Conservation (phyloP, 2,113 vertebrate species). For the human region DNA sequence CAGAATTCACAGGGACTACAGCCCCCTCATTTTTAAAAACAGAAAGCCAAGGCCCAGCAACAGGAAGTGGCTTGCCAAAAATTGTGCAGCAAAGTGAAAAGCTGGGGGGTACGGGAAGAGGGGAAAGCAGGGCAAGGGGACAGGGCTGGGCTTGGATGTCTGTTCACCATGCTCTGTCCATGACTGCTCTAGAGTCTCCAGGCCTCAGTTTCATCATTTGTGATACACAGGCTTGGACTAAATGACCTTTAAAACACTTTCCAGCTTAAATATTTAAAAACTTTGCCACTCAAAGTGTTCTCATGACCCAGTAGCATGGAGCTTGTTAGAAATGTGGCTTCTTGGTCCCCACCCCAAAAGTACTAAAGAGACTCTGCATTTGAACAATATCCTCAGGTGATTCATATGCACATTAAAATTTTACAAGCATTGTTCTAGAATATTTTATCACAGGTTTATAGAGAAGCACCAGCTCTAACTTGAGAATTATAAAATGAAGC, state of each 20-base stretch:
- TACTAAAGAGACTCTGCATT: neutral
- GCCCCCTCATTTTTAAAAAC: constrained; percentile 3
- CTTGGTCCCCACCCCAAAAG: neutral
- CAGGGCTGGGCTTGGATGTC: neutral
- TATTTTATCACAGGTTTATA: constrained; percentile 5
- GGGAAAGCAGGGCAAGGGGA: neutral
- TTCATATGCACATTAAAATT: constrained; percentile 13
- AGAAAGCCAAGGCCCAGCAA: neutral
- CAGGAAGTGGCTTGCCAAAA: neutral
- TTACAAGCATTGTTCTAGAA: constrained; percentile 13
- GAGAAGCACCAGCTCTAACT: neutral
- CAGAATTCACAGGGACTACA: neutral
- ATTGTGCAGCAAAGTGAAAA: rapidly evolving
- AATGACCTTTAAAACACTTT: neutral
- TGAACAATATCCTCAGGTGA: neutral
- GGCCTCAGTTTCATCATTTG: neutral
- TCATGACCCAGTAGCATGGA: no score
- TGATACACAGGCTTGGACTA: neutral
- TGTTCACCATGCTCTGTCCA: neutral
- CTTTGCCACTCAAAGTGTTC: neutral
- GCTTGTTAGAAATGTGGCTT: neutral
- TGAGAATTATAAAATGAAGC: constrained; percentile 34
- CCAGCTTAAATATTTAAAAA: neutral
- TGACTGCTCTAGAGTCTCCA: neutral
- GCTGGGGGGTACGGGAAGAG: no score